phyloP scores from a whole-genome alignment of 2,797 vertebrate species.

The Etheostoma nigrum region DNA sequence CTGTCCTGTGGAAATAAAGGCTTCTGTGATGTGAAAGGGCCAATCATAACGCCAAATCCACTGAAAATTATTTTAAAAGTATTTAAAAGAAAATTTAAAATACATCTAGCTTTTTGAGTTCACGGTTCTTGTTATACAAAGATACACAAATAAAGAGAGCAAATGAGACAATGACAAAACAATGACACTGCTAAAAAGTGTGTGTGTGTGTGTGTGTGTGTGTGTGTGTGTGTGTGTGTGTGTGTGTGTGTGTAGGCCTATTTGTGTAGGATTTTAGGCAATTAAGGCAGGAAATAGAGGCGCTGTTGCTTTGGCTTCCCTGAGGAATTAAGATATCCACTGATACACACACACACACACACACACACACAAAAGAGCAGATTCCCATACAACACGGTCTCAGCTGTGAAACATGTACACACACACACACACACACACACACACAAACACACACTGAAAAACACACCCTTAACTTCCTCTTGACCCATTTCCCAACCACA shows the following conservation, averaged over 20 bases:
- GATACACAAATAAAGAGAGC: too few species aligned
- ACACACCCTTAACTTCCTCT: slow-evolving; percentile 69
- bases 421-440: slow-evolving; percentile 17
- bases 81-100: too few species aligned
- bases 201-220: slow-evolving; percentile 4
- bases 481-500: slow-evolving; percentile 73
- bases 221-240: too few species aligned
- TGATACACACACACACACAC: slow-evolving; percentile 47
- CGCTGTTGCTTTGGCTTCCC: slow-evolving; percentile 63
- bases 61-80: too few species aligned
- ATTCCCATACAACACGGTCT: slow-evolving; percentile 54
- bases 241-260: slow-evolving; percentile 27
- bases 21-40: not conserved
- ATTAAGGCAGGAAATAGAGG: slow-evolving; percentile 75
- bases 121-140: too few species aligned
- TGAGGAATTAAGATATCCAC: slow-evolving; percentile 72
- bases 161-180: slow-evolving; percentile 33
- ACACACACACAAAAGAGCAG: too few species aligned
- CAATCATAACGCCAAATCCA: too few species aligned
- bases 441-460: slow-evolving; percentile 26
- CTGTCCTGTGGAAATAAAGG: too few species aligned
- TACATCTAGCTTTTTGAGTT: too few species aligned
- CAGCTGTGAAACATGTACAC: slow-evolving; percentile 61
- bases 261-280: slow-evolving; percentile 67
- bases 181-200: not conserved